Conservation (phyloP, 2,113 vertebrate species). For the Bubalus kerabau region DNA sequence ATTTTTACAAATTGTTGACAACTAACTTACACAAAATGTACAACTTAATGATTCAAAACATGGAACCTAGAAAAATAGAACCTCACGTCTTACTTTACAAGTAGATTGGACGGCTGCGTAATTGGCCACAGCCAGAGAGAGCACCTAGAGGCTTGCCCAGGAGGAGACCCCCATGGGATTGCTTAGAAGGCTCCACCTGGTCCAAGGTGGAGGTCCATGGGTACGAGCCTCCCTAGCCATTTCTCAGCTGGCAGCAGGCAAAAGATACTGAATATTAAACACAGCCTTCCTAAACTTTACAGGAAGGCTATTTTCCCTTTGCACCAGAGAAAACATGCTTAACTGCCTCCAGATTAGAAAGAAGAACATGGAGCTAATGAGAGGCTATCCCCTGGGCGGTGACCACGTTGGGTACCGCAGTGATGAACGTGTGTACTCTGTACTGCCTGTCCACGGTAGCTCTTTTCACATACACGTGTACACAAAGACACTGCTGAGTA, state of each 20-base stretch:
- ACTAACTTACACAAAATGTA: rapidly evolving
- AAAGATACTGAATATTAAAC: rapidly evolving
- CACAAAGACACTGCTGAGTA: not conserved
- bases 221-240: rapidly evolving
- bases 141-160: rapidly evolving
- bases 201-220: not conserved
- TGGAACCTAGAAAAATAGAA: too few relatives aligned
- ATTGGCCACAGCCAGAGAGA: rapidly evolving
- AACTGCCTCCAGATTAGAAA: not conserved
- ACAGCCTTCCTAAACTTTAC: not conserved
- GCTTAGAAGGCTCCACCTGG: not conserved
- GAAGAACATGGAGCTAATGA: not conserved
- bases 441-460: rapidly evolving
- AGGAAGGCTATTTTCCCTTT: not conserved
- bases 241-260: too few relatives aligned
- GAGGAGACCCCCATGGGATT: rapidly evolving
- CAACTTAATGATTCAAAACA: not conserved
- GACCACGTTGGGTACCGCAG: not conserved
- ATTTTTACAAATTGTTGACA: not conserved
- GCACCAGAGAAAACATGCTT: not conserved
- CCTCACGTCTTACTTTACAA: rapidly evolving
- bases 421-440: rapidly evolving
- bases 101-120: rapidly evolving
- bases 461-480: rapidly evolving
- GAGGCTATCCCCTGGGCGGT: rapidly evolving